Base-by-base conservation (phyloP, 2,888 invertebrate genomes). In the Mactromeris polynyma region DNA sequence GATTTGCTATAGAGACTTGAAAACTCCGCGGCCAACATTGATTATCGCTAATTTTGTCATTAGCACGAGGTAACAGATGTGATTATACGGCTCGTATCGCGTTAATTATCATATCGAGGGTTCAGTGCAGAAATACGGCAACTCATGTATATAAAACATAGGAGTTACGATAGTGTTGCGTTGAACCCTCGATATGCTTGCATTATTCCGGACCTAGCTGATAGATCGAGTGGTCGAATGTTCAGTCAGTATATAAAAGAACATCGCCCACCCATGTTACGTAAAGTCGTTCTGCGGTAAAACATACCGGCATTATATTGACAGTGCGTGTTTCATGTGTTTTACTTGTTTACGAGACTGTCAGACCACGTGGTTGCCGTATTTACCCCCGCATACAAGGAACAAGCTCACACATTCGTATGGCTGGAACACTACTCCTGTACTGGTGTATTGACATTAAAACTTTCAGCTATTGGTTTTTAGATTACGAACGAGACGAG, bases 381-480 rank as follows among this genome's bases (percentile, higher is more conserved):
- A n/a, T 26, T 73, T 36, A 33, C 14, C 73, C 2, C 33, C 36
- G 73, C 33, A 19, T 7, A 26, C 33, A 0, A 73, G 36, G 73
- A 73, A 33, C 9, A 14, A 36, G 19, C 17, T 73, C 33, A 1
- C 7, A 73, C 33, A 73, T 73, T 73, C 73, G 73, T 36, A 33
- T 36, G 36, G 73, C 73, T 73, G 14, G 36, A 73, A 73, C 14
- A 19, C 73, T n/a, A n/a, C n/a, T n/a, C n/a, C n/a, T n/a, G 7
- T 58, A 58, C 26, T n/a, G 73, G 73, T 33, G 26, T 33, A 73
- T 36, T 36, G 73, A 33, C 33, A 73, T 36, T 36, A 36, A 73
- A 73, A 36, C 73, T 33, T 36, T 73, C 73, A 33, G 73, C 73
- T 73, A 73, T 73, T 73, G 73, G 73, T 73, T 73, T 73, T 73